Evolutionary conservation across 2,888 invertebrate species (phyloP).

Genomic region (Neoaliturus tenellus): DNA sequence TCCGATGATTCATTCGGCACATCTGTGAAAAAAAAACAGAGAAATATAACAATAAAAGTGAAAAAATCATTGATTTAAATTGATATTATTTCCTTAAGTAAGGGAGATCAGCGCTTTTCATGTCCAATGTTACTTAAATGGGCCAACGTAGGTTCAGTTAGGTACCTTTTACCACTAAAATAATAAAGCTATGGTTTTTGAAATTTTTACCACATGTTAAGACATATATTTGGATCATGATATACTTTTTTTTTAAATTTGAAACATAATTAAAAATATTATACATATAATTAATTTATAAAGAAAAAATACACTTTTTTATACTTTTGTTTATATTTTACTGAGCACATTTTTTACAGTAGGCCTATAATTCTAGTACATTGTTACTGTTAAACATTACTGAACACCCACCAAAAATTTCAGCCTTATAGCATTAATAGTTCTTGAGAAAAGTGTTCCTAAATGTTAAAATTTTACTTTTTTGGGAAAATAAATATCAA

Average conservation of each 20-base stretch:
- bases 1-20: too few relatives aligned
- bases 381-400: background rate
- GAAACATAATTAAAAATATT: background rate
- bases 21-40: too few relatives aligned
- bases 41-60: too few relatives aligned
- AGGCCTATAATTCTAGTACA: background rate
- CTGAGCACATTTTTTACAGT: background rate
- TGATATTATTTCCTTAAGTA: too few relatives aligned
- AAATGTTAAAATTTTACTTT: too few relatives aligned
- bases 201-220: background rate
- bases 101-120: constrained; percentile 3
- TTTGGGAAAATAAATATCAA: too few relatives aligned
- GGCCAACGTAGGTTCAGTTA: background rate
- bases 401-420: background rate
- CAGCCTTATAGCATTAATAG: background rate
- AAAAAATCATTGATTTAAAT: too few relatives aligned
- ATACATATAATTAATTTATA: background rate
- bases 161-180: background rate
- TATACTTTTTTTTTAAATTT: background rate
- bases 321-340: background rate
- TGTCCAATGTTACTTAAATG: background rate
- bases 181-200: background rate
- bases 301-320: background rate
- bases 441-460: background rate
- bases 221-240: background rate